These are phyloP conservation scores for Lepisosteus osseus DNA, from an alignment of 2,113 vertebrate species.

Conservation along the genomic window DNA sequence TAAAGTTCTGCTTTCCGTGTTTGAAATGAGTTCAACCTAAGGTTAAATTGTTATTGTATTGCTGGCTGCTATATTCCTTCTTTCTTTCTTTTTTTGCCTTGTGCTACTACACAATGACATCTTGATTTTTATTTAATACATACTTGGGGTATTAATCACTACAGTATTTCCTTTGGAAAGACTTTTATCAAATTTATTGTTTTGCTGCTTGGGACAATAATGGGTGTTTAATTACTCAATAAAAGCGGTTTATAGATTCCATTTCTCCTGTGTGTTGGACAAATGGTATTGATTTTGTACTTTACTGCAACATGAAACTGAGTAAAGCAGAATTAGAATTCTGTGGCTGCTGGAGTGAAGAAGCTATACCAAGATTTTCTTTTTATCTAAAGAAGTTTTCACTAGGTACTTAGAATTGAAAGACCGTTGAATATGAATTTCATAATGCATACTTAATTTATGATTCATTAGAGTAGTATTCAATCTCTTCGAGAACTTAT, in stretches of 20 bases:
- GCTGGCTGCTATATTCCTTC: conserved; percentile 69
- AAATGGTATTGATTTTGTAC: conserved; percentile 83
- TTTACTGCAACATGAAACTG: conserved; percentile 75
- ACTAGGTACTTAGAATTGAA: background rate
- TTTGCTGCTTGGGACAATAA: conserved; percentile 76
- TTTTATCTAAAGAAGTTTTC: background rate
- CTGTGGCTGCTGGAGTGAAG: conserved; percentile 55
- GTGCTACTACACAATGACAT: conserved; percentile 71
- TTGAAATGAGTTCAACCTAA: conserved; percentile 83
- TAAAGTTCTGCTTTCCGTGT: conserved; percentile 81
- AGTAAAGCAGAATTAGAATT: conserved; percentile 80
- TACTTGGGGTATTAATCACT: conserved; percentile 75
- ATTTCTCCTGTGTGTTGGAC: conserved; percentile 75
- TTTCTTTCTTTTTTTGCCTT: conserved; percentile 62
- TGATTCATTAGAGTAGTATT: too few relatives aligned
- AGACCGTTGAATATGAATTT: background rate
- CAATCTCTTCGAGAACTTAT: too few relatives aligned
- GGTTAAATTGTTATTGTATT: conserved; percentile 83
- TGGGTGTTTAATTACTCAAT: conserved; percentile 86
- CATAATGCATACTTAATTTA: too few relatives aligned
- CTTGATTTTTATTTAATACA: conserved; percentile 77
- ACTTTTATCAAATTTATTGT: conserved; percentile 79
- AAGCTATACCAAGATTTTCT: background rate
- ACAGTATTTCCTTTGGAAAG: conserved; percentile 71
- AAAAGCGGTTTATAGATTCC: conserved; percentile 76